A percentile compares a stretch with the other conserved stretches of the same genome.
phyloP scores from a whole-genome alignment of 1,140 invertebrate genomes.

The Streblospio benedicti region DNA sequence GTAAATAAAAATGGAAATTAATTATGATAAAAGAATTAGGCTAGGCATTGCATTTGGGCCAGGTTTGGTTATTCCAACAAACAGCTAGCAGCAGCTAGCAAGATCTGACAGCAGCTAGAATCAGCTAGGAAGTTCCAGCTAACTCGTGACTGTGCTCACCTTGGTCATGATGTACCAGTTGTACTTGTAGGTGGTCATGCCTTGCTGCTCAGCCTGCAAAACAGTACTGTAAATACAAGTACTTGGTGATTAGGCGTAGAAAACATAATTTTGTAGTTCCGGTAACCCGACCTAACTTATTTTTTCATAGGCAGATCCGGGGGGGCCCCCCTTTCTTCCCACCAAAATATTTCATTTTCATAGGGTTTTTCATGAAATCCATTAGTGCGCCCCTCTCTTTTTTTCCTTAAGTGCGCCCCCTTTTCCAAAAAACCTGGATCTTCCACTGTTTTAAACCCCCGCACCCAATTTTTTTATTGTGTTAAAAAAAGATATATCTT shows the following conservation, averaged over 20 bases:
- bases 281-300: background rate
- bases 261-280: background rate
- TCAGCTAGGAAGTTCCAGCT: background rate
- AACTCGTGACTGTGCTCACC: conserved; percentile 30
- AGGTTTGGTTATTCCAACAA: background rate
- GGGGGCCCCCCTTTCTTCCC: background rate
- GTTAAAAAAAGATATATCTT: no score
- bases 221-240: no score
- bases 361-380: background rate
- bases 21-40: background rate
- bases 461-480: no score
- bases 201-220: conserved; percentile 22
- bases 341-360: background rate
- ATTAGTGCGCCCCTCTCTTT: no score
- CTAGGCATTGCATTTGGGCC: background rate
- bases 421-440: no score
- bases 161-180: conserved; percentile 47
- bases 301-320: background rate
- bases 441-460: no score
- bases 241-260: no score
- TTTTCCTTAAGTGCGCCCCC: no score
- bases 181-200: conserved; percentile 18
- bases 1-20: background rate
- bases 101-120: background rate
- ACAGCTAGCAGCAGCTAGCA: background rate